Conservation (phyloP, 2,888 invertebrate genomes). For the Nomada ruficornis region DNA sequence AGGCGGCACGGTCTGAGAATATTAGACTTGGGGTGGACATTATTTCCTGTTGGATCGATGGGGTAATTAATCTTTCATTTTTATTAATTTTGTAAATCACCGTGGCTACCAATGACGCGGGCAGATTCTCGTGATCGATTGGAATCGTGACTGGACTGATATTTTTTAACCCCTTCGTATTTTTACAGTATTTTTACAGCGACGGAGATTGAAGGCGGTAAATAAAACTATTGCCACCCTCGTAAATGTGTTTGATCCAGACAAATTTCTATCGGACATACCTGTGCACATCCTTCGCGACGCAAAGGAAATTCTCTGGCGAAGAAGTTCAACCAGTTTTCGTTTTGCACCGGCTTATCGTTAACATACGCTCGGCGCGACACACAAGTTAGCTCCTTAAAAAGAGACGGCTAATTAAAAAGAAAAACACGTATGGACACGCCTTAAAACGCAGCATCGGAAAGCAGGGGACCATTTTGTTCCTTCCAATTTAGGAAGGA, state of each 20-base stretch:
- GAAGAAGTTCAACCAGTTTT: background rate
- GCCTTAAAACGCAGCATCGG: constrained; percentile 22
- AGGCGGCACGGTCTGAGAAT: background rate
- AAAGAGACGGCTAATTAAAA: constrained; percentile 52
- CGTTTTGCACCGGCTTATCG: constrained; percentile 1
- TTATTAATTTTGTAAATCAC: constrained; percentile 7
- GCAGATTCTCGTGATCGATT: constrained; percentile 34
- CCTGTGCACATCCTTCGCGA: too few relatives aligned
- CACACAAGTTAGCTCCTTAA: constrained; percentile 21
- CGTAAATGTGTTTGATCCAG: background rate
- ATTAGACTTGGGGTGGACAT: background rate
- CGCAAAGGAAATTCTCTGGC: background rate
- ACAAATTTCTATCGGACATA: background rate
- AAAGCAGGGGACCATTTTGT: constrained; percentile 68
- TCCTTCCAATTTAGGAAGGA: constrained; percentile 73
- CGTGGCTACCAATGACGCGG: constrained; percentile 5
- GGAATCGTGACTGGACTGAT: background rate
- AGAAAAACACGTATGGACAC: constrained; percentile 23
- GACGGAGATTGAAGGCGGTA: background rate
- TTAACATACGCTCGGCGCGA: background rate
- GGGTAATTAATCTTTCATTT: constrained; percentile 17
- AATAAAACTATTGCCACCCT: constrained; percentile 3
- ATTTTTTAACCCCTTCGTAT: background rate
- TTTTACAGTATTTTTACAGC: background rate
- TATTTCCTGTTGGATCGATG: too few relatives aligned